A percentile compares a stretch with the other conserved stretches of the same genome.
These are phyloP conservation scores for Heterotilapia buettikoferi DNA, from an alignment of 2,113 vertebrate species.

Conservation along the genomic window DNA sequence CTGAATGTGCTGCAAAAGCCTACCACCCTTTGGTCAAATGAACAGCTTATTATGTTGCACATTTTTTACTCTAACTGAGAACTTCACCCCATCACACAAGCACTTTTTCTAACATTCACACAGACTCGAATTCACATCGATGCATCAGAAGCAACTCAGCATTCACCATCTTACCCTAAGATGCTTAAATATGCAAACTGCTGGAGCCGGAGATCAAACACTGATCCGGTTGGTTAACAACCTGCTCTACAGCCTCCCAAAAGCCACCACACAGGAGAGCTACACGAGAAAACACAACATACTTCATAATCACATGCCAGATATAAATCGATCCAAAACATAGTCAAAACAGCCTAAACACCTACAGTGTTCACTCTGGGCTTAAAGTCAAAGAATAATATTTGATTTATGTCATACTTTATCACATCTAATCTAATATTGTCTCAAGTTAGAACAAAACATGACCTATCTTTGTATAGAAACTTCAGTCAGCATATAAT, in stretches of 20 bases:
- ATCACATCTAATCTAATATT: accelerated
- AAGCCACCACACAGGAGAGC: background rate
- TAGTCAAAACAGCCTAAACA: accelerated
- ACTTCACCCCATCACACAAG: accelerated
- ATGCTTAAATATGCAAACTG: background rate
- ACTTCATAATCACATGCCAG: background rate
- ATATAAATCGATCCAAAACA: accelerated
- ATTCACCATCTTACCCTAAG: accelerated
- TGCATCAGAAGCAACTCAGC: background rate
- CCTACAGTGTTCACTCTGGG: background rate
- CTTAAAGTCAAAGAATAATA: background rate
- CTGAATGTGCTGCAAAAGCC: accelerated
- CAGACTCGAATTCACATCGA: accelerated
- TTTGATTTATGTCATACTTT: accelerated
- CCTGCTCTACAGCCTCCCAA: background rate
- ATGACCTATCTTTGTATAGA: accelerated
- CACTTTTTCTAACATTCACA: background rate
- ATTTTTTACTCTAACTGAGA: background rate
- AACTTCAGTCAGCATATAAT: background rate
- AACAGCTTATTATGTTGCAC: background rate
- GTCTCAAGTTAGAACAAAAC: accelerated
- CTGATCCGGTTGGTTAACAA: accelerated
- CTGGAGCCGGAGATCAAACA: background rate
- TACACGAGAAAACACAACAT: accelerated
- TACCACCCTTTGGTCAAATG: accelerated